Base-by-base conservation (phyloP, 2,113 vertebrate genomes). In the Paracanthobrama guichenoti region DNA sequence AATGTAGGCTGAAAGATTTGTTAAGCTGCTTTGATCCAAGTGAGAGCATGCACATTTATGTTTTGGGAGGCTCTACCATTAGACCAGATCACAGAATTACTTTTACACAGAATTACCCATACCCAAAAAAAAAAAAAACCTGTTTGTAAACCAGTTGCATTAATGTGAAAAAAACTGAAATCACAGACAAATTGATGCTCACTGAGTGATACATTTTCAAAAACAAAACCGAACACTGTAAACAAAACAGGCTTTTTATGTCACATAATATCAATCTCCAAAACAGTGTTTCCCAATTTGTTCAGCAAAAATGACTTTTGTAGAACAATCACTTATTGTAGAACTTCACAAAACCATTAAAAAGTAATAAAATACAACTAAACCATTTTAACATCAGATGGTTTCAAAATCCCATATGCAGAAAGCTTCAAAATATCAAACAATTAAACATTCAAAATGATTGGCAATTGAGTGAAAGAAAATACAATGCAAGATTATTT, bases 1-100 rank as follows among this genome's bases (percentile, higher is more conserved):
- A 48, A 81, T 22, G 79, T 81, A 53, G 59, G 79, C 50, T 64
- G 62, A 81, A 50, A 20, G 60, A 67, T 81, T 31, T n/a, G 26
- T 81, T 50, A 66, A 67, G n/a, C 44, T 80, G 13, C 24, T 79
- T 79, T 79, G 42, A 79, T 60, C 55, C 12, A 6, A 42, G 31
- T 78, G 31, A 59, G n/a, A 78, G n/a, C 12, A 10, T 42, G 35
- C 75, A 60, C 31, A 42, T 78, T 60, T 60, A 22, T 35, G 0
- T 60, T 60, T 57, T n/a, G 22, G 3, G n/a, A 57, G 35, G 5
- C 6, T 8, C 28, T 77, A 77, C 35, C 2, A 62, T 60, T 44
- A 62, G 20, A 78, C 22, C 4, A 44, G 3, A 39, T 24, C 2
- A 48, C 24, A 48, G 24, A 13, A 48, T 48, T 48, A 48, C 24